phyloP scores from a whole-genome alignment of 1,140 invertebrate genomes.

The Homalodisca vitripennis region DNA sequence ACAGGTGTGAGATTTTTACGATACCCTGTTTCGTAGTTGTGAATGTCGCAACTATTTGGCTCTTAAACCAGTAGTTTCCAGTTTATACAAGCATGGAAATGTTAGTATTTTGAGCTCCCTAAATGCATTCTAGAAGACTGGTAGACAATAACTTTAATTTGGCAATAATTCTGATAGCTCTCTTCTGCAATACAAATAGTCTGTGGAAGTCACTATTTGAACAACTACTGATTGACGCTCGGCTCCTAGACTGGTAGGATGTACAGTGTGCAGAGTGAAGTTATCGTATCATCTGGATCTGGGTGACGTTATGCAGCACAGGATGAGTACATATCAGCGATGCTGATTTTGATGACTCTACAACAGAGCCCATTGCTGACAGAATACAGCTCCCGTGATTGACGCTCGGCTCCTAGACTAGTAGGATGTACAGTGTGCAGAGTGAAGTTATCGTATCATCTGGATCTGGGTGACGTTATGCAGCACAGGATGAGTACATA shows the following conservation, averaged over 20 bases:
- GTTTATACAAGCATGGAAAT: too few species aligned
- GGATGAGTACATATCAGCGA: not conserved
- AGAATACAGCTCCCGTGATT: not conserved
- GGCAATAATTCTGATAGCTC: not conserved
- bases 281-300: not conserved
- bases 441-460: not conserved
- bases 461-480: not conserved
- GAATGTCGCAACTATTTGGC: too few species aligned
- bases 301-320: not conserved
- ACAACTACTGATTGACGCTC: not conserved
- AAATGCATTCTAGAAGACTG: not conserved
- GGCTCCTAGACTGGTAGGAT: not conserved
- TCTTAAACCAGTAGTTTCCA: too few species aligned
- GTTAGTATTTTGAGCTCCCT: too few species aligned
- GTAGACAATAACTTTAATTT: not conserved
- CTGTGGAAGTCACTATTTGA: not conserved
- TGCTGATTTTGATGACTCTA: not conserved
- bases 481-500: not conserved
- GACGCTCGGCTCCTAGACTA: not conserved
- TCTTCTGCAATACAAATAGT: not conserved
- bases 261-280: not conserved
- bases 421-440: not conserved
- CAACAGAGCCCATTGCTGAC: not conserved
- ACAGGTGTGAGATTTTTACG: too few species aligned
- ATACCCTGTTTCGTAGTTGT: too few species aligned